Evolutionary conservation across 2,113 vertebrate genomes (phyloP), one percentile per base, ranked within the genome.

Genomic region (Illadopsis cleaveri): DNA sequence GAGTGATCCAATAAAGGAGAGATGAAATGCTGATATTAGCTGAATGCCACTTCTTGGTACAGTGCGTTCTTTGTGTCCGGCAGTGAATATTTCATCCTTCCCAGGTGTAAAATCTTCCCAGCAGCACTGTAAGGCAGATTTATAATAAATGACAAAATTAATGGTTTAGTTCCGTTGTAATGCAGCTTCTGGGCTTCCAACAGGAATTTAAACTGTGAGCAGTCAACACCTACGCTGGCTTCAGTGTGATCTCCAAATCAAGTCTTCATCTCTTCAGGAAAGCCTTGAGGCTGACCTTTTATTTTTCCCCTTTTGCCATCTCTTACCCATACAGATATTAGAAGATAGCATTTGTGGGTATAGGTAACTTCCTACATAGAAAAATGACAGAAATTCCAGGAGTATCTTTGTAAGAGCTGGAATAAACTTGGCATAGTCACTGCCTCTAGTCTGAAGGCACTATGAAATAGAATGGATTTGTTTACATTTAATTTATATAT

Each of bases 81-180:
- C 16, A 21, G 94, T 76, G 85, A 95, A 86, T 93, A 90, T 96
- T 76, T 94, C 91, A 94, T 94, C 53, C 48, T 84, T 92, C 95
- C 86, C 93, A 87, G 72, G 94, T 96, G 93, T 89, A 94, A 96
- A 95, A 80, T 66, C 81, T 95, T 95, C 70, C 77, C 90, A 93
- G 85, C 62, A 92, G 62, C 56, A 50, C 90, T 80, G 5, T 78
- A 82, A 90, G 40, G 61, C 70, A 93, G 66, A 84, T 94, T 75
- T 82, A 71, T 89, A 92, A 88, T 65, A 91, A 93, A 92, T 90
- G 53, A 77, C 47, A 92, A 84, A 89, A 82, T 58, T 92, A 93
- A 93, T 70, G 61, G 64, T 89, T 82, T 92, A 18, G 64, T 44
- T 94, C 75, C 35, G 0, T 71, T 93, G 33, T 82, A 96, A 89